Evolutionary conservation across 2,888 invertebrate genomes (phyloP).

Genomic region (Ophion ventricosus): DNA sequence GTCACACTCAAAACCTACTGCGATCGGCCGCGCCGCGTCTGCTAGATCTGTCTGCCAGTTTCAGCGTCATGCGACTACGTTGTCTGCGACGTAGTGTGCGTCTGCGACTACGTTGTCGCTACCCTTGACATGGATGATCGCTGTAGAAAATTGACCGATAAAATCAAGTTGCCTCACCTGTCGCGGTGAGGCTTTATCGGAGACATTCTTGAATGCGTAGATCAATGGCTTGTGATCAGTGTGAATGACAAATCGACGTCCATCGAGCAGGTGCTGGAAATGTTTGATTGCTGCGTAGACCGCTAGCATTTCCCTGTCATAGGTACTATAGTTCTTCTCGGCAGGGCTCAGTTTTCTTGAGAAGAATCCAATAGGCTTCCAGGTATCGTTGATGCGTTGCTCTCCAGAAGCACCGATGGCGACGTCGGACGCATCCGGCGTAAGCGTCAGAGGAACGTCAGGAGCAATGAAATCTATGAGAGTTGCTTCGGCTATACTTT

Average conservation of each 20-base stretch:
- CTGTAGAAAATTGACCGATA: conserved; percentile 15
- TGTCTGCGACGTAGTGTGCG: no score
- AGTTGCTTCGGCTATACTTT: no score
- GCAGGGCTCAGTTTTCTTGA: not conserved
- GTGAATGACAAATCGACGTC: not conserved
- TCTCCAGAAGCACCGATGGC: conserved; percentile 32
- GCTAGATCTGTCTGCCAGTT: no score
- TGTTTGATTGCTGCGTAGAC: conserved; percentile 35
- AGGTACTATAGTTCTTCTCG: conserved; percentile 35
- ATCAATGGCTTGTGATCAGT: conserved; percentile 21
- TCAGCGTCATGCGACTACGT: no score
- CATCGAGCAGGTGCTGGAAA: conserved; percentile 23
- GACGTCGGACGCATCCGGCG: not conserved
- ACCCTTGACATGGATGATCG: conserved; percentile 11
- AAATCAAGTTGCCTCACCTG: conserved; percentile 32
- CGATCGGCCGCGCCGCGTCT: no score
- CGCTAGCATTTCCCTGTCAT: conserved; percentile 35
- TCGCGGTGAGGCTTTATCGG: conserved; percentile 14
- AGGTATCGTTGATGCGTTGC: not conserved
- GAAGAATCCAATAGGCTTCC: not conserved
- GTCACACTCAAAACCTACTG: no score
- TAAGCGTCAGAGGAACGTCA: no score
- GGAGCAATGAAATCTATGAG: no score
- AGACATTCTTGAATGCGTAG: not conserved
- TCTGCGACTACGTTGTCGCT: conserved; percentile 9